Conservation (phyloP, 2,888 invertebrate species). For the Trichacis sp. region DNA sequence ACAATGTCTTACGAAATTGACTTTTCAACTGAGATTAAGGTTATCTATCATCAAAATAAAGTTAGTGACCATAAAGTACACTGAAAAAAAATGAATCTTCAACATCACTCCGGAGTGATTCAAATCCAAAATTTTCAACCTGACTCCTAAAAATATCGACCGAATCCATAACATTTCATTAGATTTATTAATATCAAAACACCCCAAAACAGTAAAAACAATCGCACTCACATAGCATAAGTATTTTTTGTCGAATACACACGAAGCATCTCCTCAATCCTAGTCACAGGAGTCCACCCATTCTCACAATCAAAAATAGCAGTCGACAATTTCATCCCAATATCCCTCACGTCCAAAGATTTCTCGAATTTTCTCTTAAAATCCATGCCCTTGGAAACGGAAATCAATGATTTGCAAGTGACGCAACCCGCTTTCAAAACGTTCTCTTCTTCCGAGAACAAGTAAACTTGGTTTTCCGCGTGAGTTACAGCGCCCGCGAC, state of each 20-base stretch:
- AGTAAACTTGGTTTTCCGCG: conserved; percentile 59
- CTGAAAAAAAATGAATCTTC: too few species aligned
- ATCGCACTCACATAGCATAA: conserved; percentile 48
- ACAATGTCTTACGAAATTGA: too few species aligned
- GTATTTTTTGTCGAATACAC: conserved; percentile 33
- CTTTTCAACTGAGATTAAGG: too few species aligned
- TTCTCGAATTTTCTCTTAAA: conserved; percentile 36
- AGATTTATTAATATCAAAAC: too few species aligned
- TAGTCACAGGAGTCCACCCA: conserved; percentile 25
- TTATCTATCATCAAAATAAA: too few species aligned
- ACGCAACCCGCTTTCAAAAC: conserved; percentile 57
- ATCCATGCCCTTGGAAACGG: conserved; percentile 57
- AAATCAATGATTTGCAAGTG: conserved; percentile 52
- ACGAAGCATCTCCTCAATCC: conserved; percentile 35
- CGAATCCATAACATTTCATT: too few species aligned
- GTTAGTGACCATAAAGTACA: too few species aligned
- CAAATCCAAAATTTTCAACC: too few species aligned
- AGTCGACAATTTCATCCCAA: conserved; percentile 50
- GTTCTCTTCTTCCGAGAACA: conserved; percentile 55
- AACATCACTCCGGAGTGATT: too few species aligned
- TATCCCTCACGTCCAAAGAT: conserved; percentile 49
- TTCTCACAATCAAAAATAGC: conserved; percentile 57
- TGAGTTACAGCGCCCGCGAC: conserved; percentile 48
- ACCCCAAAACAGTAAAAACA: too few species aligned
- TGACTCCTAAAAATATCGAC: too few species aligned